Base-by-base conservation (phyloP, 2,113 vertebrate genomes). In the Anguilla rostrata region DNA sequence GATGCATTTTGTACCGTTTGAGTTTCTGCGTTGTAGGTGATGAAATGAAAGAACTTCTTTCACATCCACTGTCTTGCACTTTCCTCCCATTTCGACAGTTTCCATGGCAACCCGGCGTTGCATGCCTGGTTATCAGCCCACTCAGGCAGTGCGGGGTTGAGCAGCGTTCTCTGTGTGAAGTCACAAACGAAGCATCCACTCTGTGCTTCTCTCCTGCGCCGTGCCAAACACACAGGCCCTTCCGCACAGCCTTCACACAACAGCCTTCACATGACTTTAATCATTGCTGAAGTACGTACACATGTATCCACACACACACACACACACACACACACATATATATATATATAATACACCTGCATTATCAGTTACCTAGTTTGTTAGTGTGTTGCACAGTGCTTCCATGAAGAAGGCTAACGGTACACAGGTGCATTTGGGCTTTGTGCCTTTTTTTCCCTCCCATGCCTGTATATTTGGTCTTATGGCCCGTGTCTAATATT, bases 91-190 rank as follows among this genome's bases (percentile, higher is more conserved):
- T 91, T 92, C 91, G 92, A 92, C 94, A 92, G 95, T 96, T 95
- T 95, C 94, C 93, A 95, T 94, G 93, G 95, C 90, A 92, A 95
- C 94, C n/a, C 86, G 86, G 90, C 92, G 94, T 95, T 94, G 94
- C 95, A 92, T 93, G 92, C 92, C 89, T 92, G 92, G 92, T 92
- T 89, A 91, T 92, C 93, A 92, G 92, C 95, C 95, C 94, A 95
- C 95, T 94, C 94, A 94, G 87, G 87, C 89, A 60, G 89, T 87
- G 85, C 83, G 66, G 86, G 86, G 81, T 49, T 87, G 83, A 83
- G 66, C 71, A 87, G 57, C 78, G 75, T 84, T 87, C 89, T 87
- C 89, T 87, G 87, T 89, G 87, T 89, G 90, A 90, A 91, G 90
- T 92, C 90, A 89, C 90, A 90, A 89, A 89, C 89, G 91, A 84